These are phyloP conservation scores for Sebastiscus albofasciatus DNA, from an alignment of 2,797 vertebrate genomes.

Conservation along the genomic window DNA sequence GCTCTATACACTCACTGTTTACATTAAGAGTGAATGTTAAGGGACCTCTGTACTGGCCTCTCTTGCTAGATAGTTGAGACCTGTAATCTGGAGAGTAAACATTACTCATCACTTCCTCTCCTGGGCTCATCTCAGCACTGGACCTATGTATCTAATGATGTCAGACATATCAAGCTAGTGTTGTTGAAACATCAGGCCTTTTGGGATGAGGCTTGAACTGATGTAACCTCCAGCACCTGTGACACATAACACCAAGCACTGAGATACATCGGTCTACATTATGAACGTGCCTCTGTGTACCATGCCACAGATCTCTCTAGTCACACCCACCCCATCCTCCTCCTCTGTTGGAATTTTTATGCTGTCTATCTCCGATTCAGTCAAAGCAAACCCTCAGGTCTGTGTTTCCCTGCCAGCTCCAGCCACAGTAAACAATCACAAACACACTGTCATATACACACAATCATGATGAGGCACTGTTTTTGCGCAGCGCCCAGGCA, in stretches of 20 bases:
- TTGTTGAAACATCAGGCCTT: conserved; percentile 38
- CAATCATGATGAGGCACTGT: conserved; percentile 53
- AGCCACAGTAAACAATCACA: conserved; percentile 55
- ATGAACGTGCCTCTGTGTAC: conserved; percentile 1
- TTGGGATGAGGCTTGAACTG: conserved; percentile 16
- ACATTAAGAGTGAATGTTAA: conserved; percentile 14
- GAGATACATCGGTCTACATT: not conserved
- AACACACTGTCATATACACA: conserved; percentile 38
- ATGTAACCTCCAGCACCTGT: conserved; percentile 14
- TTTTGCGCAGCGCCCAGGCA: conserved; percentile 21
- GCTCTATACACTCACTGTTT: conserved; percentile 31
- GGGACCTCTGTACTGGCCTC: not conserved
- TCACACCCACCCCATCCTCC: not conserved
- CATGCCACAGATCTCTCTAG: not conserved
- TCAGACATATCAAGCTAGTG: conserved; percentile 52
- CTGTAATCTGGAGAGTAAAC: conserved; percentile 42
- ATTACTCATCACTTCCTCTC: conserved; percentile 63
- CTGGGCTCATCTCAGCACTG: conserved; percentile 4
- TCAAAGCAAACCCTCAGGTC: conserved; percentile 36
- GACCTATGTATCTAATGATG: conserved; percentile 38
- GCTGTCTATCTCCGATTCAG: conserved; percentile 20
- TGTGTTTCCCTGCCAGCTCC: conserved; percentile 24
- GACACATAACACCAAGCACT: not conserved
- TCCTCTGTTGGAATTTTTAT: conserved; percentile 1
- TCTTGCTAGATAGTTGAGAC: not conserved